Conservation (phyloP, 2,113 vertebrate species). For the Phodopus roborovskii region DNA sequence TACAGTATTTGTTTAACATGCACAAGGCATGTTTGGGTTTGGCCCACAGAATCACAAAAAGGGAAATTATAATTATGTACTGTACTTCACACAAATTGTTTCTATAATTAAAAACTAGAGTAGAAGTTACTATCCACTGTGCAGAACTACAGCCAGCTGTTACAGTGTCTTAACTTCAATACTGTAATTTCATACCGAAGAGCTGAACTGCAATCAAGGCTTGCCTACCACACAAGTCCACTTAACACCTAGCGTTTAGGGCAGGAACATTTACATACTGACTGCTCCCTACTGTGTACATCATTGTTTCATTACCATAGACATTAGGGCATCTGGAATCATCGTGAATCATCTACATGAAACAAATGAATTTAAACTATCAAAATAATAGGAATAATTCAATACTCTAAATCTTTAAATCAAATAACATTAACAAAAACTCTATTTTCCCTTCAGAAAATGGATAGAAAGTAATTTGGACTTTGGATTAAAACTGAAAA, state of each 20-base stretch:
- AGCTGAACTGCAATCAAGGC: not conserved
- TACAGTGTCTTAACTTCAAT: not conserved
- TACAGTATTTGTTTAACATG: not conserved
- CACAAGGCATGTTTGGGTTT: not conserved
- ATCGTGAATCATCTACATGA: not conserved
- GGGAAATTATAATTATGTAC: slow-evolving; percentile 15
- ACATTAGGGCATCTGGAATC: not conserved
- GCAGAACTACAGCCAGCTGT: not conserved
- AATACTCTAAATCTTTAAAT: slow-evolving; percentile 2
- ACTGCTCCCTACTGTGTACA: not conserved
- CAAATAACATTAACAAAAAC: slow-evolving; percentile 33
- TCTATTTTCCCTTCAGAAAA: slow-evolving; percentile 26
- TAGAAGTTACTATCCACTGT: not conserved
- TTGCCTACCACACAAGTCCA: not conserved
- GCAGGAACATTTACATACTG: not conserved
- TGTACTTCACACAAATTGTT: not conserved
- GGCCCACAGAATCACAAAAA: not conserved
- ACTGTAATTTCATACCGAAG: not conserved
- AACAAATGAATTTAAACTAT: slow-evolving; percentile 18
- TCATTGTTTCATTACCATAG: not conserved
- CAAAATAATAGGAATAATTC: not conserved
- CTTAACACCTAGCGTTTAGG: not conserved
- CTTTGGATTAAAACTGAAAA: slow-evolving; percentile 35
- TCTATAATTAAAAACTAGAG: not conserved
- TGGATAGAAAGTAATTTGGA: not conserved